A percentile compares a stretch with the other conserved stretches of the same genome.
Evolutionary conservation across 2,888 invertebrate genomes (phyloP).

Genomic region (Silvanus unidentatus): DNA sequence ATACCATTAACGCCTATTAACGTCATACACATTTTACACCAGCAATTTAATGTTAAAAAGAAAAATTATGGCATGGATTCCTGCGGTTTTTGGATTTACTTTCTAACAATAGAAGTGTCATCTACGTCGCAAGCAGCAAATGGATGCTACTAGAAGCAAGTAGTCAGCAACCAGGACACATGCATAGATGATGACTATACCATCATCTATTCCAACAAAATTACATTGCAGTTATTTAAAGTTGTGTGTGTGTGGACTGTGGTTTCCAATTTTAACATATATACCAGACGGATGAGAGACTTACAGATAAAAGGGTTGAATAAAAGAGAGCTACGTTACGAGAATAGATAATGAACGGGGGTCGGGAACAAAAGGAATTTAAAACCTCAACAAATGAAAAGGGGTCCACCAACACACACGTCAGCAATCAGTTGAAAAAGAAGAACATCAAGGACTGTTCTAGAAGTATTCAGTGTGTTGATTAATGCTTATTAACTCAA

Average conservation of each 20-base stretch:
- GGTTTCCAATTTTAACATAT: too few species aligned
- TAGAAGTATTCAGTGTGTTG: conserved; percentile 6
- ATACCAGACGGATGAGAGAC: too few species aligned
- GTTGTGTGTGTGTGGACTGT: too few species aligned
- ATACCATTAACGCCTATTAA: conserved; percentile 1
- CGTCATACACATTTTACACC: conserved; percentile 2
- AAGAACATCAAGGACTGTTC: neutral
- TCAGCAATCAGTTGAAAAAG: too few species aligned
- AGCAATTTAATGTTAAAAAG: conserved; percentile 1
- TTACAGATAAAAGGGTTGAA: too few species aligned
- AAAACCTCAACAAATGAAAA: conserved; percentile 12
- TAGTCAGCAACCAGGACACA: neutral
- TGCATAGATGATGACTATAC: too few species aligned
- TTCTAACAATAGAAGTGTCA: too few species aligned
- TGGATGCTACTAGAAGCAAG: neutral
- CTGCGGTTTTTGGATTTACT: too few species aligned
- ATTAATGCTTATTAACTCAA: conserved; percentile 20
- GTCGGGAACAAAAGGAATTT: conserved; percentile 25
- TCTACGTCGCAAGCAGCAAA: conserved; percentile 1
- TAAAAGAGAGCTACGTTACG: conserved; percentile 19
- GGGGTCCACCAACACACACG: too few species aligned
- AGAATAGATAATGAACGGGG: conserved; percentile 29
- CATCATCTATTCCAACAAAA: too few species aligned
- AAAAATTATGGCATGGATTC: too few species aligned
- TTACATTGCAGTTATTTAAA: too few species aligned